These are phyloP conservation scores for Paraplagusia blochii DNA, from an alignment of 2,113 vertebrate species.

Conservation along the genomic window DNA sequence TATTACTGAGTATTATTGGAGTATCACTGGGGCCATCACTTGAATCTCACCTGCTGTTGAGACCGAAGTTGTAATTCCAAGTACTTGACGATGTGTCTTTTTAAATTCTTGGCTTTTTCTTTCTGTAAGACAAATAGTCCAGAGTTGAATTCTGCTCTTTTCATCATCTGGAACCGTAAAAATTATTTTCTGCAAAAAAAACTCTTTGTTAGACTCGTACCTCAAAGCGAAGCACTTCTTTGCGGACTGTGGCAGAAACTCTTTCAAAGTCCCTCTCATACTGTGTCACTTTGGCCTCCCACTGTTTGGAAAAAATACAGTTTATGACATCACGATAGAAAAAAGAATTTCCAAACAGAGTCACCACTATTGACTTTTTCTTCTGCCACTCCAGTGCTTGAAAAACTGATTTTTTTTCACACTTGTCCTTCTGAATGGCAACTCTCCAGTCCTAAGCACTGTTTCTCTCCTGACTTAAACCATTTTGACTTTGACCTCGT, in stretches of 20 bases:
- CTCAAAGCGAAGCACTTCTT: slow-evolving; percentile 94
- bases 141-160: background rate
- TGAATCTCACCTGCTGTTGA: slow-evolving; percentile 87
- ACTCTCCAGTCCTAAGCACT: background rate
- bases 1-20: too few relatives aligned
- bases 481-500: background rate
- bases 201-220: slow-evolving; percentile 56
- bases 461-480: too few relatives aligned
- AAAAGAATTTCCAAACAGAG: too few relatives aligned
- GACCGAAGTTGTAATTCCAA: slow-evolving; percentile 86
- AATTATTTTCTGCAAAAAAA: background rate
- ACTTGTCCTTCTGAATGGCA: too few relatives aligned
- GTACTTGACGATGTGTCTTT: slow-evolving; percentile 87
- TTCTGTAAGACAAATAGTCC: slow-evolving; percentile 74
- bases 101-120: slow-evolving; percentile 93
- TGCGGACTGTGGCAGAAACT: slow-evolving; percentile 89
- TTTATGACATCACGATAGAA: too few relatives aligned
- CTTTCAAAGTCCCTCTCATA: slow-evolving; percentile 94
- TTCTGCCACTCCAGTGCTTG: too few relatives aligned
- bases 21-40: too few relatives aligned
- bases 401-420: too few relatives aligned
- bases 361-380: too few relatives aligned
- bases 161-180: background rate
- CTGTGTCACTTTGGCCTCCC: slow-evolving; percentile 93
- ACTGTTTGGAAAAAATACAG: slow-evolving; percentile 68